These are phyloP conservation scores for Cyanoramphus novaezelandiae DNA, from an alignment of 2,113 vertebrate genomes.

Conservation along the genomic window DNA sequence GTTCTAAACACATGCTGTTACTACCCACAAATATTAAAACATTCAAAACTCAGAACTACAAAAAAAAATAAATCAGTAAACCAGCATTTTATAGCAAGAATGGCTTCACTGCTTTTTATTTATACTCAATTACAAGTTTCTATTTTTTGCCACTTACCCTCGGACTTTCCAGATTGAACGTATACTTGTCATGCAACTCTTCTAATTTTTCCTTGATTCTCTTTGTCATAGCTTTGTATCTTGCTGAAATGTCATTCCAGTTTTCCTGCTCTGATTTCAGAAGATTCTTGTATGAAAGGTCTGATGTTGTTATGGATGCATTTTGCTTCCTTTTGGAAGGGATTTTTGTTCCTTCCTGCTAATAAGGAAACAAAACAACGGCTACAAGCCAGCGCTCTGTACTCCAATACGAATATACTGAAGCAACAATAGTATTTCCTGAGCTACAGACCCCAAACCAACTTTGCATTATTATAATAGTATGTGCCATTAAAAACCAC, in stretches of 20 bases:
- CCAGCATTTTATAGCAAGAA: neutral
- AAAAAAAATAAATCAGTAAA: neutral
- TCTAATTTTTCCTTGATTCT: constrained; percentile 79
- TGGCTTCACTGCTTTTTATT: neutral
- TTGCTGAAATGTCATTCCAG: constrained; percentile 61
- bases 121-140: neutral
- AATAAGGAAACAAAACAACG: neutral
- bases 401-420: neutral
- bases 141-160: constrained; percentile 75
- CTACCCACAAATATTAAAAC: neutral
- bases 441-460: neutral
- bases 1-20: neutral
- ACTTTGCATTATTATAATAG: neutral
- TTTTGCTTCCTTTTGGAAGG: neutral
- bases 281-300: constrained; percentile 66
- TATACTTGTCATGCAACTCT: constrained; percentile 70
- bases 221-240: constrained; percentile 74
- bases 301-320: neutral
- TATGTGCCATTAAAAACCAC: neutral
- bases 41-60: neutral
- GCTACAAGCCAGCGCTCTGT: neutral
- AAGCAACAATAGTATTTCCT: neutral
- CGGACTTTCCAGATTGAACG: constrained; percentile 42
- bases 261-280: constrained; percentile 68
- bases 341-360: constrained; percentile 18